Evolutionary conservation across 2,888 invertebrate genomes (phyloP).

Genomic region (Chydorus sphaericus): DNA sequence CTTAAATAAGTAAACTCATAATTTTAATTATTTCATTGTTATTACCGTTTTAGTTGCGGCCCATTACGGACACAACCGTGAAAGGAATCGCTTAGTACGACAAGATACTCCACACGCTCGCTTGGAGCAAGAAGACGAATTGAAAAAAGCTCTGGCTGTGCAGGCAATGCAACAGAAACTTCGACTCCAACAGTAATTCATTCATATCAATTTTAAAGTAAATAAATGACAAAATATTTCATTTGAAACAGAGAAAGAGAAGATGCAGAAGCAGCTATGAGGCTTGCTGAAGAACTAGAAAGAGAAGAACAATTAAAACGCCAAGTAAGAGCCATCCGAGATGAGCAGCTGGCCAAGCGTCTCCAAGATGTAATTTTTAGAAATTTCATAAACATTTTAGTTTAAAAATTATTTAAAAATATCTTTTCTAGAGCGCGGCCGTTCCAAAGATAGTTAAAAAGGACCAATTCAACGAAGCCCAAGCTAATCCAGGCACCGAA

Average conservation of each 20-base stretch:
- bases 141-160: conserved; percentile 41
- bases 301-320: conserved; percentile 24
- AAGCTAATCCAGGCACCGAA: too few species aligned
- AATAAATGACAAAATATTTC: conserved; percentile 13
- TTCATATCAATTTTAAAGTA: neutral
- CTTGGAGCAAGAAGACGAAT: conserved; percentile 54
- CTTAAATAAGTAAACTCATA: neutral
- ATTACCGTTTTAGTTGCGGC: conserved; percentile 41
- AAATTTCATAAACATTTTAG: neutral
- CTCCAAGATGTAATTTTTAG: conserved; percentile 21
- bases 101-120: conserved; percentile 62
- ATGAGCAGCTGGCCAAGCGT: conserved; percentile 25
- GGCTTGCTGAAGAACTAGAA: conserved; percentile 44
- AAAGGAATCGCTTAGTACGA: conserved; percentile 56
- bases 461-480: neutral
- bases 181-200: conserved; percentile 47
- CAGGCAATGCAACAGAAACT: conserved; percentile 30
- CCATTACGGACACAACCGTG: conserved; percentile 60
- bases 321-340: conserved; percentile 26
- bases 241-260: conserved; percentile 41
- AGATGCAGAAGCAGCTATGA: conserved; percentile 48
- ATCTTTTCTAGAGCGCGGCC: neutral
- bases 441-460: neutral
- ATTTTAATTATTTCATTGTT: neutral
- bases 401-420: neutral